A percentile compares a stretch with the other conserved stretches of the same genome.
Evolutionary conservation across 1,140 invertebrate species (phyloP).

Genomic region (Odontomachus brunneus): DNA sequence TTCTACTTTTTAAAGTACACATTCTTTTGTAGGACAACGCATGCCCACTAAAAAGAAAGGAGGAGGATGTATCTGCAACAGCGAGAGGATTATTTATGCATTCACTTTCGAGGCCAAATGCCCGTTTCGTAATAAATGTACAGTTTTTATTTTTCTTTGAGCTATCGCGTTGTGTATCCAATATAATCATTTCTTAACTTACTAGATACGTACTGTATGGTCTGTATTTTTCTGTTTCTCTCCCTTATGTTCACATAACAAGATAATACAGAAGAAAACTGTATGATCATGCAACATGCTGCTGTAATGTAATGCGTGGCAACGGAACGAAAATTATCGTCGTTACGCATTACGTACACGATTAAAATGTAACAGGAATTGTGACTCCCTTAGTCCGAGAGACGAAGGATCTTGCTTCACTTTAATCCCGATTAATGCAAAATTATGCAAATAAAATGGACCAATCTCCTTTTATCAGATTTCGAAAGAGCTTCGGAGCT

Average conservation of each 20-base stretch:
- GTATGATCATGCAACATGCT: constrained; percentile 33
- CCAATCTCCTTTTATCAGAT: constrained; percentile 35
- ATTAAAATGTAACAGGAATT: constrained; percentile 49
- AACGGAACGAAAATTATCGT: constrained; percentile 40
- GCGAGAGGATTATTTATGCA: neutral
- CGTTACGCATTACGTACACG: constrained; percentile 26
- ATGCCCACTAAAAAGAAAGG: neutral
- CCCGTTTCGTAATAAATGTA: constrained; percentile 77
- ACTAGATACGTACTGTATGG: constrained; percentile 81
- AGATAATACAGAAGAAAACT: constrained; percentile 21
- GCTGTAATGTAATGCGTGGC: constrained; percentile 3
- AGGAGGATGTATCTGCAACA: neutral
- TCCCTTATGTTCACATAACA: constrained; percentile 1
- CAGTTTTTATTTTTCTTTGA: constrained; percentile 76
- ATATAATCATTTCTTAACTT: constrained; percentile 78
- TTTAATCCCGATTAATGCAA: constrained; percentile 17
- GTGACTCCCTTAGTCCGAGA: neutral
- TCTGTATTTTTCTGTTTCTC: constrained; percentile 10
- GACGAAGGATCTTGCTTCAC: constrained; percentile 20
- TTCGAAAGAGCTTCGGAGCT: constrained; percentile 18
- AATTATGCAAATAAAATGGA: constrained; percentile 14
- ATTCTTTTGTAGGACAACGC: too few relatives aligned
- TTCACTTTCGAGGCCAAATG: constrained; percentile 19
- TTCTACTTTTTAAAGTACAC: too few relatives aligned
- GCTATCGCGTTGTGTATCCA: constrained; percentile 75